phyloP scores from a whole-genome alignment of 2,113 vertebrate genomes.

The Crypturellus undulatus region DNA sequence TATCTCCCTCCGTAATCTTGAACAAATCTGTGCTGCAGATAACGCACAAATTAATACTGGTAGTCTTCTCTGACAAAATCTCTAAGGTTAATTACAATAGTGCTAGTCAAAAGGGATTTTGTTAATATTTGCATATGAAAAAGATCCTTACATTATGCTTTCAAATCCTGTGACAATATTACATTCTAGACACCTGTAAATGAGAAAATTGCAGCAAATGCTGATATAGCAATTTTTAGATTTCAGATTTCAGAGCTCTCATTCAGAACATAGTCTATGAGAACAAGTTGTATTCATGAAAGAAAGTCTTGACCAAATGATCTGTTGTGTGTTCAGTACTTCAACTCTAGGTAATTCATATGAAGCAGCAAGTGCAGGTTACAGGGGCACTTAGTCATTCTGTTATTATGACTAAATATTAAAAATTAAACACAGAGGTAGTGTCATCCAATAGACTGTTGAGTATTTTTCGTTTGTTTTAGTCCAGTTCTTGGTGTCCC shows the following conservation, averaged over 20 bases:
- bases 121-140: slow-evolving; percentile 33
- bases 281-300: neutral
- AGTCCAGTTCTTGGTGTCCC: neutral
- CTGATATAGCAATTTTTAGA: neutral
- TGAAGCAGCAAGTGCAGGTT: neutral
- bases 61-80: slow-evolving; percentile 12
- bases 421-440: neutral
- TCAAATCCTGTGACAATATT: slow-evolving; percentile 2
- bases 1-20: neutral
- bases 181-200: slow-evolving; percentile 11
- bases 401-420: neutral
- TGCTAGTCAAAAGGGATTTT: neutral
- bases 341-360: slow-evolving; percentile 7
- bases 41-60: neutral
- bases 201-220: neutral
- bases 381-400: neutral
- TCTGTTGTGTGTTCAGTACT: neutral
- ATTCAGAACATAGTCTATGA: neutral
- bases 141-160: neutral
- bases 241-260: neutral
- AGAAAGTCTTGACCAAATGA: neutral
- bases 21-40: neutral
- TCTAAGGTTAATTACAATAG: slow-evolving; percentile 20
- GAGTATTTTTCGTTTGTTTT: neutral
- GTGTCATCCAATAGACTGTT: neutral